phyloP scores from a whole-genome alignment of 2,888 invertebrate genomes.

The Amphipoea lucens region DNA sequence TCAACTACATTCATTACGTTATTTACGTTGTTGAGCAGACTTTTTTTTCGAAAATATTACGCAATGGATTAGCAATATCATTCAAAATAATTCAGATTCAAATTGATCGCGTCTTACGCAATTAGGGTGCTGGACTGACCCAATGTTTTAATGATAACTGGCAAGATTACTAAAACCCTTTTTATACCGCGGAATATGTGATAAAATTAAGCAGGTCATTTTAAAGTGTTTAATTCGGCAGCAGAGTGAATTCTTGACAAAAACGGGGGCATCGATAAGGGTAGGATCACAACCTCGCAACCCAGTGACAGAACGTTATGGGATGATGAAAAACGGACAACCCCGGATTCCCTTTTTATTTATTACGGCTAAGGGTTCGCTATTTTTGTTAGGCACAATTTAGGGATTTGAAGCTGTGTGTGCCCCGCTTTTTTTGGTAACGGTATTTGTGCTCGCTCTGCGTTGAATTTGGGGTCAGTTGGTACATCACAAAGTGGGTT shows the following conservation, averaged over 20 bases:
- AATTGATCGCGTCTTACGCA: no score
- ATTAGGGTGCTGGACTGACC: no score
- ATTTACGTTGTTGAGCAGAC: no score
- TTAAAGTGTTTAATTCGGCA: conserved; percentile 36
- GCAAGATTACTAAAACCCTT: not conserved
- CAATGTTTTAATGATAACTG: not conserved
- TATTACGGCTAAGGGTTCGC: conserved; percentile 51
- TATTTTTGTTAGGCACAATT: conserved; percentile 59
- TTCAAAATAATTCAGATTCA: no score
- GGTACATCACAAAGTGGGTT: conserved; percentile 38
- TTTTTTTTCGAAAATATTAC: no score
- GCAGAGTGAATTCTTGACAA: conserved; percentile 37
- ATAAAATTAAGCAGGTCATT: conserved; percentile 20
- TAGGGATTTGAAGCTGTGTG: conserved; percentile 44
- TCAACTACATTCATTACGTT: no score
- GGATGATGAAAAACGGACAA: conserved; percentile 56
- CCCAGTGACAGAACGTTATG: conserved; percentile 51
- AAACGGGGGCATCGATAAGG: conserved; percentile 44
- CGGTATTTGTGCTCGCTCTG: conserved; percentile 35
- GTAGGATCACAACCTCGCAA: conserved; percentile 43
- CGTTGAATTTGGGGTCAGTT: conserved; percentile 27
- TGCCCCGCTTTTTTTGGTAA: conserved; percentile 37
- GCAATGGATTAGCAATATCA: no score
- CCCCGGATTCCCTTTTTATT: conserved; percentile 50
- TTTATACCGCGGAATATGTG: not conserved